phyloP scores from a whole-genome alignment of 2,888 invertebrate species.

The Deilephila porcellus region DNA sequence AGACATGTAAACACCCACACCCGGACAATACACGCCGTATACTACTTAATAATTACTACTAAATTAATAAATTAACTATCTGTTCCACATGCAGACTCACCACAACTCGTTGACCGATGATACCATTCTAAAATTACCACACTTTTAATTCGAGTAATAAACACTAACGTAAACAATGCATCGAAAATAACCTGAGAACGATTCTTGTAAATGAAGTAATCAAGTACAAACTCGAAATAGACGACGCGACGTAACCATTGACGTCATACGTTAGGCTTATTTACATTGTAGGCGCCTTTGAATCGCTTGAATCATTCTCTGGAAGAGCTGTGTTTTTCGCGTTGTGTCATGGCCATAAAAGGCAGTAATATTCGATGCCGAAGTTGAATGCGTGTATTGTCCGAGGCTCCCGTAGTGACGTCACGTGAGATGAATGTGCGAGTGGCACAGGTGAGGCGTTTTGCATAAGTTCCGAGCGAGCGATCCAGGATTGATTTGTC shows the following conservation, averaged over 20 bases:
- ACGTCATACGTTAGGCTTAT: conserved; percentile 11
- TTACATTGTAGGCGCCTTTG: conserved; percentile 15
- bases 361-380: background rate
- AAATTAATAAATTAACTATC: too few relatives aligned
- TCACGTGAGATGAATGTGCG: conserved; percentile 13
- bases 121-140: background rate
- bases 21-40: conserved; percentile 11
- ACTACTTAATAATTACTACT: too few relatives aligned
- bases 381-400: conserved; percentile 18
- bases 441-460: background rate
- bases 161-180: conserved; percentile 29
- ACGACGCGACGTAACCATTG: conserved; percentile 10
- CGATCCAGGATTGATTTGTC: background rate
- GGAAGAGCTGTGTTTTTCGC: conserved; percentile 5
- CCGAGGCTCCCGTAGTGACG: conserved; percentile 2
- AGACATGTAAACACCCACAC: conserved; percentile 89
- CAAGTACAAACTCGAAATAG: background rate
- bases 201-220: background rate
- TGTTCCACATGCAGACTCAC: background rate
- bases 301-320: conserved; percentile 17
- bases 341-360: conserved; percentile 17
- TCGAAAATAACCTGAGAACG: conserved; percentile 37
- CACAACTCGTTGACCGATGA: background rate
- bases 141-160: background rate
- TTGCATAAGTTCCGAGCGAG: conserved; percentile 13